A percentile compares a stretch with the other conserved stretches of the same genome.
Conservation (phyloP, 2,113 vertebrate species). For the Arizona elegans region DNA sequence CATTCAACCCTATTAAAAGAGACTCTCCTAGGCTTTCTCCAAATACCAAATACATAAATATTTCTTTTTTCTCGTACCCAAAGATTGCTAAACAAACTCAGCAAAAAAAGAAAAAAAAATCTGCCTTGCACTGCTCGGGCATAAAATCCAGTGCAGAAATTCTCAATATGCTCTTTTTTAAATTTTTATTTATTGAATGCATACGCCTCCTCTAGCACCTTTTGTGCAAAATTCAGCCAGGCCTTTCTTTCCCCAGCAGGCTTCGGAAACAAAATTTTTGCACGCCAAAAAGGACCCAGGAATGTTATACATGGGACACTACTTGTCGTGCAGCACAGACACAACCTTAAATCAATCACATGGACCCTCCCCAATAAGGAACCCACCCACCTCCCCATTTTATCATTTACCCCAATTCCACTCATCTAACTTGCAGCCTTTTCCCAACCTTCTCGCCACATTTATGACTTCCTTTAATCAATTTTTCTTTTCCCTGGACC, state of each 20-base stretch:
- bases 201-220: neutral
- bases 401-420: neutral
- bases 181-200: too few species aligned
- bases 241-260: neutral
- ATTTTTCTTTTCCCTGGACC: neutral
- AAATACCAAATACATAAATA: neutral
- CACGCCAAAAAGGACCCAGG: neutral
- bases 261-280: neutral
- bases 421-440: neutral
- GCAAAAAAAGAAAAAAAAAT: neutral
- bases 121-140: neutral
- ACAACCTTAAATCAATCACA: neutral
- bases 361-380: neutral
- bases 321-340: neutral
- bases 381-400: neutral
- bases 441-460: neutral
- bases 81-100: neutral
- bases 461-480: neutral
- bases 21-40: neutral
- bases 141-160: neutral
- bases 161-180: neutral
- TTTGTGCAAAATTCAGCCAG: neutral
- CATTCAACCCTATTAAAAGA: neutral
- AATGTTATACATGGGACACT: neutral
- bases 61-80: neutral